These are phyloP conservation scores for Dione juno DNA, from an alignment of 2,888 invertebrate genomes.

Conservation along the genomic window DNA sequence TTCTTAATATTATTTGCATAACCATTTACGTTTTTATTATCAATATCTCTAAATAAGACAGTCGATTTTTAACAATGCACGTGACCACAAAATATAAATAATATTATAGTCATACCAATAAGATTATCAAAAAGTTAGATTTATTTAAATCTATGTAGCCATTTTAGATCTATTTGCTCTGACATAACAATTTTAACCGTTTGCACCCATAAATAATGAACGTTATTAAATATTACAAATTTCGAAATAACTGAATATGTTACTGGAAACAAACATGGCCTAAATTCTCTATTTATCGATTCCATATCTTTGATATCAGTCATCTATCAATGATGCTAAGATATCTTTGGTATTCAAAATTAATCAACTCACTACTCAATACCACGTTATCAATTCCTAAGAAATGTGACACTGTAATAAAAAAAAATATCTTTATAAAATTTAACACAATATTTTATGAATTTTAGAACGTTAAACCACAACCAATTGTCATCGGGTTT, in stretches of 20 bases:
- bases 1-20: background rate
- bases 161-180: too few species aligned
- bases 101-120: too few species aligned
- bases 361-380: constrained; percentile 16
- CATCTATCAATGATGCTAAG: background rate
- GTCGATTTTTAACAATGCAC: background rate
- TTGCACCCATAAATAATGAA: background rate
- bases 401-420: constrained; percentile 10
- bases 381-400: constrained; percentile 26
- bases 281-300: background rate
- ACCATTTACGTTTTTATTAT: constrained; percentile 3
- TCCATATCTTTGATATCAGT: background rate
- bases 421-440: background rate
- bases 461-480: constrained; percentile 12
- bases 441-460: background rate
- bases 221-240: background rate
- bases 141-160: too few species aligned
- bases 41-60: background rate
- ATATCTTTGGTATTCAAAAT: constrained; percentile 5
- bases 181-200: background rate
- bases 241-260: background rate
- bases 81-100: too few species aligned
- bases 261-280: background rate
- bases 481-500: constrained; percentile 5
- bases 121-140: too few species aligned